Evolutionary conservation across 2,113 vertebrate genomes (phyloP), one percentile per base, ranked within the genome.

Genomic region (Rhipidura dahli): DNA sequence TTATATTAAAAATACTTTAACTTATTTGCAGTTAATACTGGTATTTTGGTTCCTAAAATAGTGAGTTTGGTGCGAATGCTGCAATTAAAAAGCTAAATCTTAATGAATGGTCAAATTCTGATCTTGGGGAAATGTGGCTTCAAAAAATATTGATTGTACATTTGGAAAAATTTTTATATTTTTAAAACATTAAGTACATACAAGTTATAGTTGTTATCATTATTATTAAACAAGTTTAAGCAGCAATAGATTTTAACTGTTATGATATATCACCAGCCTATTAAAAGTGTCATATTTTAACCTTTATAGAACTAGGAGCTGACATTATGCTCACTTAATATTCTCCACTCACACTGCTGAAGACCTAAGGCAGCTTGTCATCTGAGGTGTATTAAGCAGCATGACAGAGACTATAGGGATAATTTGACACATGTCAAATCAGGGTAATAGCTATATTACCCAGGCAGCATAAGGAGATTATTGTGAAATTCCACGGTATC

Each of bases 401-500:
- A 59, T 87, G 94, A 96, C 92, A 88, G 90, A 83, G 85, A 96
- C 59, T 96, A 88, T 42, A 88, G 76, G 69, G 93, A 88, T 94
- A 96, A 95, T 96, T 95, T 97, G 97, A 91, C 95, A 97, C 42
- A 44, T 80, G 90, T 95, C 94, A 76, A 87, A 92, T 95, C 65
- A 86, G 82, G 56, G 82, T 93, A 94, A 97, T 65, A 94, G 53
- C 79, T 94, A 39, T 83, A 92, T 95, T 96, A 97, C 44, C 60
- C 82, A 88, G 68, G 63, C 51, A 87, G 65, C 56, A 89, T 47
- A 87, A 94, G 83, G 28, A 89, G 60, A 91, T 84, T 77, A 92
- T 97, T 80, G 84, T 49, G 47, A 93, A 86, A 93, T 95, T 93
- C 73, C 31, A 57, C 1, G 2, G 27, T 54, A 89, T 72, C 4